Evolutionary conservation across 2,888 invertebrate genomes (phyloP).

Genomic region (Coelopa pilipes): DNA sequence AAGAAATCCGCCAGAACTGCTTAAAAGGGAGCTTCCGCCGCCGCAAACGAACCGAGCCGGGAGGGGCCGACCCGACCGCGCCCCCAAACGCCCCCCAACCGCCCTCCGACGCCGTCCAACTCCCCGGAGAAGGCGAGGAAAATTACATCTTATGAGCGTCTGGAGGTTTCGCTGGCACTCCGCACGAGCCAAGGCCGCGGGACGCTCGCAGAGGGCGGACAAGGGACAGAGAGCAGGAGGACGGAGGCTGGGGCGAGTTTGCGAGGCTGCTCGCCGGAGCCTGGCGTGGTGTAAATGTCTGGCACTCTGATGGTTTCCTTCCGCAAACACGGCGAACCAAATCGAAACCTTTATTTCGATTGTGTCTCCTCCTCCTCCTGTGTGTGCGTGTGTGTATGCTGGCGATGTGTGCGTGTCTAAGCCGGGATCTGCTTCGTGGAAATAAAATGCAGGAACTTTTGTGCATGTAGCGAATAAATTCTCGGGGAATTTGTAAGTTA

Average conservation of each 20-base stretch:
- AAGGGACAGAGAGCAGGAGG: neutral
- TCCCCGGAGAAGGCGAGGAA: slow-evolving; percentile 31
- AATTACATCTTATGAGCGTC: slow-evolving; percentile 58
- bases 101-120: neutral
- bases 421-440: neutral
- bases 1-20: slow-evolving; percentile 39
- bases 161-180: slow-evolving; percentile 51
- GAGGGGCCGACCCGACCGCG: too few species aligned
- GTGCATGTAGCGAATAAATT: slow-evolving; percentile 41
- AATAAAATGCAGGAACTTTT: slow-evolving; percentile 23
- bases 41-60: slow-evolving; percentile 14
- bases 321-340: slow-evolving; percentile 41
- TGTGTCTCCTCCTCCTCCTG: neutral
- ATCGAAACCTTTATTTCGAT: slow-evolving; percentile 35
- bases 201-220: neutral
- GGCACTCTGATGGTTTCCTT: slow-evolving; percentile 56
- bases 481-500: slow-evolving; percentile 27
- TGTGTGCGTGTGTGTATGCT: neutral
- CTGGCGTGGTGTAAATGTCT: slow-evolving; percentile 55
- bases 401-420: slow-evolving; percentile 1
- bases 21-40: slow-evolving; percentile 24
- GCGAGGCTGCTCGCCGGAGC: slow-evolving; percentile 45
- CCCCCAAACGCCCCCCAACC: too few species aligned
- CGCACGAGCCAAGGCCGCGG: neutral
- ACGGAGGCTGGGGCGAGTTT: slow-evolving; percentile 26